Evolutionary conservation across 2,797 vertebrate species (phyloP), one percentile per base, ranked within the genome.

Genomic region (Falco columbarius): DNA sequence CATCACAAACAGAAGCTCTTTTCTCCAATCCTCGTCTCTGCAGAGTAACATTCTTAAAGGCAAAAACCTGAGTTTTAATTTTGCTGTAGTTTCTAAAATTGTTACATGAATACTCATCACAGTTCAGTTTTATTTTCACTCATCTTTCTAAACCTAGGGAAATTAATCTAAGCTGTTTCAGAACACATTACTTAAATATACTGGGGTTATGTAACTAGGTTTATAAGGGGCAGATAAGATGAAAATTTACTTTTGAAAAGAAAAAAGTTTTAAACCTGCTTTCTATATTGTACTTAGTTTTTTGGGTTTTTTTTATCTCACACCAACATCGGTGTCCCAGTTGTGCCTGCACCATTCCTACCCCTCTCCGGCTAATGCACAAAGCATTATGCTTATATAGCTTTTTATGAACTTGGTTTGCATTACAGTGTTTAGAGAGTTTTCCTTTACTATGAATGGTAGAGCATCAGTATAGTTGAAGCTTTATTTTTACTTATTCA

Each of bases 101-200:
- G 88, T 54, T 77, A 81, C 62, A 86, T 27, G 76, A 95, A 95
- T 80, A 88, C 75, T 94, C 77, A 95, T 79, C 82, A 94, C 56
- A 75, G 58, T 95, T 94, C 71, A 66, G 71, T 81, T 92, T 91
- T 90, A 63, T 91, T 95, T 95, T 95, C 89, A 95, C 46, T 91
- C 86, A 63, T 79, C 63, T 86, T 95, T 90, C 93, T 85, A 81
- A 93, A 93, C 83, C 66, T 62, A 90, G 90, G 54, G 67, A 90
- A 91, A 95, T 91, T 89, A 79, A 94, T 85, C 63, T 96, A 89
- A 66, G n/a, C 66, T 63, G 88, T 86, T 95, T 86, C 74, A 94
- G 91, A 95, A 86, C 34, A 49, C n/a, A 91, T 49, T 73, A 96
- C 90, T 83, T 91, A 77, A 79, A 91, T 10, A 67, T 38, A 92